Evolutionary conservation across 2,797 vertebrate species (phyloP).

Genomic region (Microhierax caerulescens): DNA sequence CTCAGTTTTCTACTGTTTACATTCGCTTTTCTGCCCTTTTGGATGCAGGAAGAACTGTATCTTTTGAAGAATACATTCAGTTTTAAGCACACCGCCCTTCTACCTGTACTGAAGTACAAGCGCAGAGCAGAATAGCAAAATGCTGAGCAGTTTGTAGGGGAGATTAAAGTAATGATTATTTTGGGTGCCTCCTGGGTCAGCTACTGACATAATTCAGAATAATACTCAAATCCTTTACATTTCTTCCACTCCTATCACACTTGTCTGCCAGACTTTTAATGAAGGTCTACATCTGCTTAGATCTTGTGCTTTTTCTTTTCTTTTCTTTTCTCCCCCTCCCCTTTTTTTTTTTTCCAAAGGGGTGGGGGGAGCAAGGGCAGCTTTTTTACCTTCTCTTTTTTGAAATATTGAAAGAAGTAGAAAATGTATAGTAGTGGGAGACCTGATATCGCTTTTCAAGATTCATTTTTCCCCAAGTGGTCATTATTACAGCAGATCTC

Average conservation of each 20-base stretch:
- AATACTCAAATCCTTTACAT: not conserved
- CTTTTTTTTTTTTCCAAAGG: not conserved
- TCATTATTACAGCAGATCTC: constrained; percentile 5
- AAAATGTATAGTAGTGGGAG: not conserved
- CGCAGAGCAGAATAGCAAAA: not conserved
- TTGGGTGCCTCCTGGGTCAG: not conserved
- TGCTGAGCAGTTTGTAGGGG: not conserved
- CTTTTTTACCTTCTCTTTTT: not conserved
- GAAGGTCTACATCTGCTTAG: not conserved
- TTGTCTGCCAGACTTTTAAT: not conserved
- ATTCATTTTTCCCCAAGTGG: constrained; percentile 18
- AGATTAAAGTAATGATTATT: not conserved
- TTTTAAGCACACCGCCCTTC: not conserved
- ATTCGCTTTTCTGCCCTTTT: not conserved
- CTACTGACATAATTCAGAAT: not conserved
- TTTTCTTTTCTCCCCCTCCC: fast-evolving
- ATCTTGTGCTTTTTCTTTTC: not conserved
- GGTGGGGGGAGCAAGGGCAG: not conserved
- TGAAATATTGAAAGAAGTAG: not conserved
- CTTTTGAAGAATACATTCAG: not conserved
- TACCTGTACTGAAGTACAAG: not conserved
- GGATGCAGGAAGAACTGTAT: not conserved
- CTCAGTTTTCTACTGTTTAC: not conserved
- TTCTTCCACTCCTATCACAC: not conserved
- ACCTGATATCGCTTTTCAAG: not conserved